These are phyloP conservation scores for Corapipo altera DNA, from an alignment of 2,113 vertebrate genomes.

Conservation along the genomic window DNA sequence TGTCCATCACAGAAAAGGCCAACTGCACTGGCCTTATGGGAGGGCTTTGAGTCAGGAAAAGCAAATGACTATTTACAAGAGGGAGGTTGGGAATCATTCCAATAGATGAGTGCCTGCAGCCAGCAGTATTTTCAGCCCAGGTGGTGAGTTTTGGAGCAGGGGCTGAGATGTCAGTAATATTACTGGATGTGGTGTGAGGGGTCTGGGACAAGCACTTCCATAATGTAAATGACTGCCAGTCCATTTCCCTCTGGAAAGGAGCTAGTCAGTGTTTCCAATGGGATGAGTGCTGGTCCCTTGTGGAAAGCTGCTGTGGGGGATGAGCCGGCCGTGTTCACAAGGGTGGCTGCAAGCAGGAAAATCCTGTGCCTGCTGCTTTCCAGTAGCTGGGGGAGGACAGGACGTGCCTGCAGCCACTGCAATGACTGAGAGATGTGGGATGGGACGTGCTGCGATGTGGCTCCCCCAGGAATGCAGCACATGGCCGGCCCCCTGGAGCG, in stretches of 20 bases:
- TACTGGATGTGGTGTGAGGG: not conserved
- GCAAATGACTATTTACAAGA: not conserved
- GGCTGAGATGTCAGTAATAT: not conserved
- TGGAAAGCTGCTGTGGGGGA: not conserved
- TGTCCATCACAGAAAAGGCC: not conserved
- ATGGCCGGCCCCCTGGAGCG: fast-evolving
- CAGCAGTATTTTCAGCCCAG: not conserved
- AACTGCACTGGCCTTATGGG: not conserved
- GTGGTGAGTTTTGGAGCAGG: not conserved
- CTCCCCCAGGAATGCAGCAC: not conserved
- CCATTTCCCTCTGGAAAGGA: not conserved
- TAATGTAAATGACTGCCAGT: fast-evolving
- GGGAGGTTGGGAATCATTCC: not conserved
- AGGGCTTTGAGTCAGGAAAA: not conserved
- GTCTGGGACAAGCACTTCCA: not conserved
- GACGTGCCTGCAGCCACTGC: not conserved
- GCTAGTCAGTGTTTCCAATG: not conserved
- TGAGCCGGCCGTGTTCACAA: fast-evolving
- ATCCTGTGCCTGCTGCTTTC: not conserved
- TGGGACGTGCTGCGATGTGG: fast-evolving
- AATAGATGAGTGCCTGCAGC: not conserved
- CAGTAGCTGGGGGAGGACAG: not conserved
- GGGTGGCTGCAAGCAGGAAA: not conserved
- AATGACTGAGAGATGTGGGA: not conserved
- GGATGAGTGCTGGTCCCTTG: not conserved